Evolutionary conservation across 1,140 invertebrate species (phyloP).

Genomic region (Venustaconcha ellipsiformis): DNA sequence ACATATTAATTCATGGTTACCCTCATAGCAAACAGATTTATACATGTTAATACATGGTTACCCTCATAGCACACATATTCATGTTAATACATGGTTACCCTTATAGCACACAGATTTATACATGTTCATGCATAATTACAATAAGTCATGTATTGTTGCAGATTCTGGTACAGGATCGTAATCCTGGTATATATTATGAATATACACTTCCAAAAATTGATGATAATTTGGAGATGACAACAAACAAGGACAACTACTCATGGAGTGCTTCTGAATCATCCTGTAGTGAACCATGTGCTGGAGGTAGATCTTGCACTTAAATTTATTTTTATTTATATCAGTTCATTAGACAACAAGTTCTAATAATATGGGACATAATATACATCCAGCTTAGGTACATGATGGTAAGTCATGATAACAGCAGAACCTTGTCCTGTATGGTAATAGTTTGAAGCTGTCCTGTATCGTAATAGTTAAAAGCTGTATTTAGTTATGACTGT

Average conservation of each 20-base stretch:
- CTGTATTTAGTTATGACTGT: too few species aligned
- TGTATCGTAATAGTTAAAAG: too few species aligned
- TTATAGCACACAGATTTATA: background rate
- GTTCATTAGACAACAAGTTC: too few species aligned
- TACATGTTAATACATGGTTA: too few species aligned
- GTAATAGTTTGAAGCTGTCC: too few species aligned
- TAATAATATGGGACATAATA: too few species aligned
- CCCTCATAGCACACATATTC: background rate
- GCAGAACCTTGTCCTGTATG: too few species aligned
- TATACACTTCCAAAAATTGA: constrained; percentile 46
- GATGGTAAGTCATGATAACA: too few species aligned
- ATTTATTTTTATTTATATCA: background rate
- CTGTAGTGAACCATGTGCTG: constrained; percentile 50
- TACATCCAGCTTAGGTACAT: too few species aligned
- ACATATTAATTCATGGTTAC: too few species aligned
- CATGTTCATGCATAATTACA: background rate
- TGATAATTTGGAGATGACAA: constrained; percentile 10
- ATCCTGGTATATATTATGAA: constrained; percentile 54
- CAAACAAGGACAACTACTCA: constrained; percentile 34
- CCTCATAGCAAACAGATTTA: too few species aligned
- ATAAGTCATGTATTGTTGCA: constrained; percentile 17
- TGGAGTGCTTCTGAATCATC: constrained; percentile 47
- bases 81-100: background rate
- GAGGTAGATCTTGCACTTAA: constrained; percentile 35
- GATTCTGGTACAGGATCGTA: constrained; percentile 57